Evolutionary conservation across 2,888 invertebrate genomes (phyloP).

Genomic region (Chesias legatella): DNA sequence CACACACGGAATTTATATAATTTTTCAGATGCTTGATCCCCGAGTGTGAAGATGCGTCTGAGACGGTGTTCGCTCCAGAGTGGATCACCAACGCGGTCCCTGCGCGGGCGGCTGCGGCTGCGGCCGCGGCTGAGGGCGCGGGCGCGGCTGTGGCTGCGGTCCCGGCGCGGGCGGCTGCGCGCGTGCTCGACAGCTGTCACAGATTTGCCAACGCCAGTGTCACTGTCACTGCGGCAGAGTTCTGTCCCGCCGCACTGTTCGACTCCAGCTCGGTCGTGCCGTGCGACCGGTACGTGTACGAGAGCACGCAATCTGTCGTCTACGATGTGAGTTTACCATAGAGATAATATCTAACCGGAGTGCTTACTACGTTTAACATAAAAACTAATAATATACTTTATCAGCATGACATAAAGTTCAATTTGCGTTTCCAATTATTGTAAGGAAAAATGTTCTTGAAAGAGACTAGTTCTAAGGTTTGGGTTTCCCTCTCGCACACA

Average conservation of each 20-base stretch:
- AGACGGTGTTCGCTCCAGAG: slow-evolving; percentile 46
- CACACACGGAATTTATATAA: no score
- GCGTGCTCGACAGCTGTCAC: slow-evolving; percentile 50
- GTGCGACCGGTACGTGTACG: slow-evolving; percentile 40
- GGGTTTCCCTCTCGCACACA: no score
- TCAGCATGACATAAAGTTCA: background rate
- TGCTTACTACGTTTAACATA: no score
- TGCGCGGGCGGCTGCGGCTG: no score
- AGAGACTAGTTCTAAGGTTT: no score
- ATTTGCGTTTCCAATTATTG: background rate
- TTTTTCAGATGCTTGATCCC: slow-evolving; percentile 44
- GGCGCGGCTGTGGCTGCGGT: no score
- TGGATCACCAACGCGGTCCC: slow-evolving; percentile 73
- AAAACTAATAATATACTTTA: no score
- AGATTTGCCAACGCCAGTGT: slow-evolving; percentile 39
- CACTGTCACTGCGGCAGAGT: background rate
- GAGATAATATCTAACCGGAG: background rate
- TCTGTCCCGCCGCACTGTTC: slow-evolving; percentile 36
- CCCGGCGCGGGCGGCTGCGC: no score
- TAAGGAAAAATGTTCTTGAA: background rate
- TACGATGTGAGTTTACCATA: slow-evolving; percentile 36
- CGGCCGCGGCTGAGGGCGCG: no score
- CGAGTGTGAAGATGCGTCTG: slow-evolving; percentile 39
- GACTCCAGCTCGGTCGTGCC: slow-evolving; percentile 18
- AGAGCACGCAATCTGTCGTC: slow-evolving; percentile 36